A percentile compares a stretch with the other conserved stretches of the same genome.
Evolutionary conservation across 2,888 invertebrate species (phyloP).

Genomic region (Craniophora ligustri): DNA sequence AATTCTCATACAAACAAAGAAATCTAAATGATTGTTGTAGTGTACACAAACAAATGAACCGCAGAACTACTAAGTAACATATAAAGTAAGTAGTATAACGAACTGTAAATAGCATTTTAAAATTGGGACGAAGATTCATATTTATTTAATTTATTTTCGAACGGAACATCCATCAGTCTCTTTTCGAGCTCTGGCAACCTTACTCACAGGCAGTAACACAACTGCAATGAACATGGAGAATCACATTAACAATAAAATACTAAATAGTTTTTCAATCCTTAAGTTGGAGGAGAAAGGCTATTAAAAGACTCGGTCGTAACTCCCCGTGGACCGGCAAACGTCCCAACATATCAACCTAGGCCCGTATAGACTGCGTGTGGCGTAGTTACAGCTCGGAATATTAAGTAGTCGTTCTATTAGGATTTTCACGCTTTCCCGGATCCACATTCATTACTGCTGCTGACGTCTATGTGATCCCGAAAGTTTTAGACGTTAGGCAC

Average conservation of each 20-base stretch:
- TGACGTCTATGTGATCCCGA: not conserved
- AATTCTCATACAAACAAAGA: conserved; percentile 32
- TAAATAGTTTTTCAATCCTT: not conserved
- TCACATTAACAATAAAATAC: too few relatives aligned
- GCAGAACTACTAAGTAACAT: conserved; percentile 3
- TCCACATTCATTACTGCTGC: conserved; percentile 2
- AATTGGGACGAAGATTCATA: not conserved
- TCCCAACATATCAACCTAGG: not conserved
- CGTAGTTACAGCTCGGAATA: conserved; percentile 20
- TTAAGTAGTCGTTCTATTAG: conserved; percentile 22
- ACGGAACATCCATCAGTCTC: too few relatives aligned
- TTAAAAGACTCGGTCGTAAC: not conserved
- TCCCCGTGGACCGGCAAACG: conserved; percentile 4
- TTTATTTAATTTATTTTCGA: too few relatives aligned
- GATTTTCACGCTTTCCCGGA: conserved; percentile 19
- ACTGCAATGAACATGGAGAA: too few relatives aligned
- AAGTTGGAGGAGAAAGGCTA: conserved; percentile 17
- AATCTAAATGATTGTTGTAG: conserved; percentile 33
- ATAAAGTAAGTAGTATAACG: not conserved
- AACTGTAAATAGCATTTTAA: conserved; percentile 5
- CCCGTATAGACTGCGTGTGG: conserved; percentile 1
- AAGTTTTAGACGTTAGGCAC: not conserved
- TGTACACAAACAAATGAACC: conserved; percentile 12
- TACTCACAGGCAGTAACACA: too few relatives aligned
- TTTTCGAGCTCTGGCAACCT: too few relatives aligned